Evolutionary conservation across 2,888 invertebrate genomes (phyloP).

Genomic region (Euspilapteryx auroguttella): DNA sequence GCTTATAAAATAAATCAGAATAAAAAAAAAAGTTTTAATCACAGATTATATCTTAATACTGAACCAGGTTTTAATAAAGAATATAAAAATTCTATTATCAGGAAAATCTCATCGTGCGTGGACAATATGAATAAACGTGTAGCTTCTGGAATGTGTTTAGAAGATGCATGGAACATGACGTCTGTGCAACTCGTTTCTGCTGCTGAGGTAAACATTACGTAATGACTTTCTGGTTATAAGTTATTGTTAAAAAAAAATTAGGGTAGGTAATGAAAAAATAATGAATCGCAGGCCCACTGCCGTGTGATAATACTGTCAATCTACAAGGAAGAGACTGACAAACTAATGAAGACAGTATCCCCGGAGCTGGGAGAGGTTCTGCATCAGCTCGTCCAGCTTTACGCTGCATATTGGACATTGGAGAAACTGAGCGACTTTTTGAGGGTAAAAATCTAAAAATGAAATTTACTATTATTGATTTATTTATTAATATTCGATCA

Average conservation of each 20-base stretch:
- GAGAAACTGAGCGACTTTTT: conserved; percentile 77
- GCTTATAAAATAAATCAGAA: too few species aligned
- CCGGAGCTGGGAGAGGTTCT: conserved; percentile 64
- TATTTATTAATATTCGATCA: too few species aligned
- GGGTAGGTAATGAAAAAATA: too few species aligned
- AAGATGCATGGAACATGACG: conserved; percentile 76
- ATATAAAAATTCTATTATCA: too few species aligned
- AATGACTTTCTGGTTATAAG: too few species aligned
- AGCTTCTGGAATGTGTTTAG: conserved; percentile 54
- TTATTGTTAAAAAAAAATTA: too few species aligned
- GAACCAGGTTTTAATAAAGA: too few species aligned
- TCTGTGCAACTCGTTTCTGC: conserved; percentile 74
- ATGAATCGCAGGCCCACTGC: conserved; percentile 79
- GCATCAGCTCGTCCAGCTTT: conserved; percentile 72
- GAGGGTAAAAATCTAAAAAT: conserved; percentile 67
- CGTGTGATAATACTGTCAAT: conserved; percentile 76
- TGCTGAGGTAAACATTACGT: conserved; percentile 75
- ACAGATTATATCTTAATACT: too few species aligned
- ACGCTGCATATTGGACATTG: conserved; percentile 74
- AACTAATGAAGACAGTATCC: conserved; percentile 49
- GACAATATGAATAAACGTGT: conserved; percentile 63
- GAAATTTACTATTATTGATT: not conserved
- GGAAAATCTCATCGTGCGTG: conserved; percentile 65
- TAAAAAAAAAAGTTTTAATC: too few species aligned
- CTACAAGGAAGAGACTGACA: conserved; percentile 62